phyloP scores from a whole-genome alignment of 2,888 invertebrate genomes.

The Cheilosia soror region DNA sequence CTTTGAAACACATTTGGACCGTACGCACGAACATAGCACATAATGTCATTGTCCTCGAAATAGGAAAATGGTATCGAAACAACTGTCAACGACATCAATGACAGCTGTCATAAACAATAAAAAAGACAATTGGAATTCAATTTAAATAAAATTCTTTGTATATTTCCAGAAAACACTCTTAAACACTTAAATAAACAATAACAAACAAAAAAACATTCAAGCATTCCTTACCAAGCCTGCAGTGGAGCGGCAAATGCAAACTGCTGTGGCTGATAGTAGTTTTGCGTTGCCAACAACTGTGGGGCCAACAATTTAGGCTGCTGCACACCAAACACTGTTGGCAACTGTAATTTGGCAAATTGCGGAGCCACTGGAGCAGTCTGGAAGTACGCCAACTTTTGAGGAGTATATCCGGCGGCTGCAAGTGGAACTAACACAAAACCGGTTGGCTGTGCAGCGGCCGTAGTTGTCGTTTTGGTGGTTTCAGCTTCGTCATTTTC shows the following conservation, averaged over 20 bases:
- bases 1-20: too few species aligned
- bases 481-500: conserved; percentile 65
- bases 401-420: conserved; percentile 54
- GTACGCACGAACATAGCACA: too few species aligned
- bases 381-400: conserved; percentile 54
- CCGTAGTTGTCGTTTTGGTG: neutral
- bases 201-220: conserved; percentile 21
- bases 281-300: conserved; percentile 38
- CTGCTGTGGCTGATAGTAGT: conserved; percentile 64
- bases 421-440: conserved; percentile 56
- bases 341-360: conserved; percentile 61
- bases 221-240: conserved; percentile 51
- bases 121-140: neutral
- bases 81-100: neutral
- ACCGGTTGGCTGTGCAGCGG: conserved; percentile 35
- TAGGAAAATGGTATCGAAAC: too few species aligned
- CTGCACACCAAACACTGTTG: conserved; percentile 37
- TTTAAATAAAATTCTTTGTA: neutral
- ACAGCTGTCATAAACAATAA: conserved; percentile 1
- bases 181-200: conserved; percentile 36
- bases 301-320: conserved; percentile 47
- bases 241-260: conserved; percentile 59
- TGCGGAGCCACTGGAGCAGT: conserved; percentile 28
- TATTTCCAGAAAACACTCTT: neutral
- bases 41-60: too few species aligned